Percentiles rank a stretch among this genome's conserved stretches.
phyloP scores from a whole-genome alignment of 2,113 vertebrate genomes.

The Todiramphus chloris region DNA sequence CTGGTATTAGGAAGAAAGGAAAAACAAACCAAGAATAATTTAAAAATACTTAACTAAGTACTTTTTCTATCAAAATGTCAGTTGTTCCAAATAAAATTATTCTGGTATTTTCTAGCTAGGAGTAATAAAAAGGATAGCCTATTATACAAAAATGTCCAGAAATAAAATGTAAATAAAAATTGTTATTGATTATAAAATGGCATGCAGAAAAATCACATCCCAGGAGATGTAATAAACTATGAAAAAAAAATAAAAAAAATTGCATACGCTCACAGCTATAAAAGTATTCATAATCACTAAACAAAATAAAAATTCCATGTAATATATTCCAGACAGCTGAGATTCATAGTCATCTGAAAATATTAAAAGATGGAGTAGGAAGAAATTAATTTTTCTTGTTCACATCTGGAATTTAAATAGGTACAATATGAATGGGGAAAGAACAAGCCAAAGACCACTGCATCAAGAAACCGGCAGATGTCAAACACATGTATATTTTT shows the following conservation, averaged over 20 bases:
- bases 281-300: not conserved
- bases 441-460: slow-evolving; percentile 17
- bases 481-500: not conserved
- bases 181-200: not conserved
- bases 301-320: not conserved
- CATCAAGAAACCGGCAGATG: slow-evolving; percentile 39
- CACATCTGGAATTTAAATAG: slow-evolving; percentile 45
- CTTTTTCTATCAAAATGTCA: slow-evolving; percentile 14
- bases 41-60: slow-evolving; percentile 14
- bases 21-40: slow-evolving; percentile 37
- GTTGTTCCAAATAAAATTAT: slow-evolving; percentile 19
- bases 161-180: not conserved
- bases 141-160: not conserved
- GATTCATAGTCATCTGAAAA: not conserved
- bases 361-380: slow-evolving; percentile 22
- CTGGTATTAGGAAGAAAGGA: slow-evolving; percentile 34
- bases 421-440: slow-evolving; percentile 7
- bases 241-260: slow-evolving; percentile 1
- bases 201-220: not conserved
- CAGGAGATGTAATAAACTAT: not conserved
- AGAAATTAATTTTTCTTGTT: slow-evolving; percentile 56
- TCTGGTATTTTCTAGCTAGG: not conserved
- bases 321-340: not conserved
- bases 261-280: not conserved
- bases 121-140: slow-evolving; percentile 31